These are phyloP conservation scores for Oasisia sp. DNA, from an alignment of 2,888 invertebrate species.

Conservation along the genomic window DNA sequence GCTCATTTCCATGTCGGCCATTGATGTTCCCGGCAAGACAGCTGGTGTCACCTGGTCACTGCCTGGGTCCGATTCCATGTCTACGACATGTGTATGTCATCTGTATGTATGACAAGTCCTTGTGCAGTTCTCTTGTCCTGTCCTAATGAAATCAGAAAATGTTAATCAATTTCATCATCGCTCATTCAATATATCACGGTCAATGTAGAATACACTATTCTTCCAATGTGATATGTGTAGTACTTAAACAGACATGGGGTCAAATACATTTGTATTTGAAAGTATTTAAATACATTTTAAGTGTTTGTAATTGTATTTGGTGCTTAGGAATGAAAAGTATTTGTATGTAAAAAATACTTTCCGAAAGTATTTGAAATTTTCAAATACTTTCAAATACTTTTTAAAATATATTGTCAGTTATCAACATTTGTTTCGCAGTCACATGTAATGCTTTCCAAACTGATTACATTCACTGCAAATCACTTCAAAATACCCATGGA, in stretches of 20 bases:
- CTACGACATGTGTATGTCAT: not conserved
- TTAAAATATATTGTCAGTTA: no score
- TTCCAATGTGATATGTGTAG: not conserved
- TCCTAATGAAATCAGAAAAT: not conserved
- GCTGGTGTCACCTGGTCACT: not conserved
- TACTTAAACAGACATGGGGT: not conserved
- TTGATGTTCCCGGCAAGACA: not conserved
- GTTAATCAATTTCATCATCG: not conserved
- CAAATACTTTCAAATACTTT: no score
- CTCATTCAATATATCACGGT: not conserved
- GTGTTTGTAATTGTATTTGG: no score
- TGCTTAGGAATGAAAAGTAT: no score
- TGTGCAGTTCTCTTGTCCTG: not conserved
- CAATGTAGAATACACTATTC: not conserved
- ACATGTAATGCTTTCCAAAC: no score
- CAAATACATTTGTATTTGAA: not conserved
- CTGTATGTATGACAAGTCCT: not conserved
- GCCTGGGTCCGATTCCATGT: not conserved
- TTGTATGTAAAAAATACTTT: no score
- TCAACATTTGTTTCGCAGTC: no score
- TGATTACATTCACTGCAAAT: no score
- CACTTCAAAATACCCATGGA: no score
- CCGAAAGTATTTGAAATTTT: no score
- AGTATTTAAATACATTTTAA: not conserved
- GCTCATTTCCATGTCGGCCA: not conserved